Evolutionary conservation across 2,797 vertebrate species (phyloP), one percentile per base, ranked within the genome.

Genomic region (Spea hammondii): DNA sequence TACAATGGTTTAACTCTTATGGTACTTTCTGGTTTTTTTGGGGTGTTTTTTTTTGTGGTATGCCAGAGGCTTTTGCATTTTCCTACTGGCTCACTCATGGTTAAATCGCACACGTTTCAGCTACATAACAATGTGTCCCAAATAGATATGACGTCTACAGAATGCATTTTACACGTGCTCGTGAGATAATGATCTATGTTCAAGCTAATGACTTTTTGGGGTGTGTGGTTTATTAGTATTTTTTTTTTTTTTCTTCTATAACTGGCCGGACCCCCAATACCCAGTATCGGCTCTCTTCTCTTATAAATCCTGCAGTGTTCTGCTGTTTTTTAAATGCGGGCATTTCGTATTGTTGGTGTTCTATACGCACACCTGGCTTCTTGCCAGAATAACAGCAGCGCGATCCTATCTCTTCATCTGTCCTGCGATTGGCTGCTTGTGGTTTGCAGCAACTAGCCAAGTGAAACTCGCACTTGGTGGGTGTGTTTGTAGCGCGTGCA

Each of bases 321-420:
- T 46, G 78, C 78, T 73, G 54, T 50, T 82, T 11, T 9, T 8
- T 79, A 11, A 81, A 12, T 50, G 4, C 6, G 44, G 75, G 72
- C 76, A 76, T 46, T 60, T 74, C 78, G 66, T 65, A 72, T 65
- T 83, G 76, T 5, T 6, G 0, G 12, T 48, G 14, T 60, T 74
- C 47, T 32, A 32, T 0, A 0, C 70, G 59, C 13, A 17, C 17
- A 0, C 0, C 12, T 73, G 78, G 14, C 48, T 57, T 51, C 77
- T 47, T 77, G 44, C 17, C 9, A 46, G 55, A 72, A 73, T 55
- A 60, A 70, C 74, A 75, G 69, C 64, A 64, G 48, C 48, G 57
- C 60, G 55, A 76, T 79, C 72, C 55, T 68, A 64, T 83, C 55
- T 67, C 71, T 74, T 54, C n/a, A 71, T 72, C 74, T 60, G 14